These are phyloP conservation scores for Cathartes aura DNA, from an alignment of 2,113 vertebrate genomes.

Conservation along the genomic window DNA sequence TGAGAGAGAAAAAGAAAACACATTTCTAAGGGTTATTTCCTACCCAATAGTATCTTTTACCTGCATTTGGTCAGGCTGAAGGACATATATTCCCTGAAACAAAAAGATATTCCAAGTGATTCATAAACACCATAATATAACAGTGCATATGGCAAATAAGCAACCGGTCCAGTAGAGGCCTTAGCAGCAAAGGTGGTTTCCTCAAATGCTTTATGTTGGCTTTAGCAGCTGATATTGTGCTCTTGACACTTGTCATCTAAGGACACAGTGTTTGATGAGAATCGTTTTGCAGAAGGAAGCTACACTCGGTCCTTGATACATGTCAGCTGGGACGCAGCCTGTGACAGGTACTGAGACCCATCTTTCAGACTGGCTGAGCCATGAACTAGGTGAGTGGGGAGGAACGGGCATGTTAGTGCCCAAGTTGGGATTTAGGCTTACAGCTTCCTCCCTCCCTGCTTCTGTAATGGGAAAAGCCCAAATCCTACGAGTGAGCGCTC, in stretches of 20 bases:
- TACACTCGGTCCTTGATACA: not conserved
- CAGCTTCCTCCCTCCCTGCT: not conserved
- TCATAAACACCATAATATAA: not conserved
- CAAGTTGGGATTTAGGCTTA: not conserved
- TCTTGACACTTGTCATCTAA: not conserved
- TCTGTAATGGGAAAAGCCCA: not conserved
- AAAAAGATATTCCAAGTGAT: conserved; percentile 46
- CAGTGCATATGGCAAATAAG: not conserved
- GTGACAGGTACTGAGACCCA: not conserved
- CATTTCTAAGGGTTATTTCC: not conserved
- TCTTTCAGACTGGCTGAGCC: not conserved
- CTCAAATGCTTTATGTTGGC: not conserved
- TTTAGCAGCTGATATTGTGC: not conserved
- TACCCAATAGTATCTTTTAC: conserved; percentile 64
- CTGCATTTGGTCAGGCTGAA: conserved; percentile 98
- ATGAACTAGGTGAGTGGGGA: not conserved
- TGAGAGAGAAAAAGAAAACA: not conserved
- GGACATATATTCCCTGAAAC: conserved; percentile 84
- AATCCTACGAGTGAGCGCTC: not conserved
- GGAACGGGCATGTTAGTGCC: not conserved
- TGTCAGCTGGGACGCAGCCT: not conserved
- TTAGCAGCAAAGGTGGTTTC: not conserved
- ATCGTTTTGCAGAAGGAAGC: not conserved
- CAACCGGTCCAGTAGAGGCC: not conserved
- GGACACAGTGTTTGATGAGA: not conserved